Conservation (phyloP, 2,797 vertebrate genomes). For the Cryptoblepharus egeriae region DNA sequence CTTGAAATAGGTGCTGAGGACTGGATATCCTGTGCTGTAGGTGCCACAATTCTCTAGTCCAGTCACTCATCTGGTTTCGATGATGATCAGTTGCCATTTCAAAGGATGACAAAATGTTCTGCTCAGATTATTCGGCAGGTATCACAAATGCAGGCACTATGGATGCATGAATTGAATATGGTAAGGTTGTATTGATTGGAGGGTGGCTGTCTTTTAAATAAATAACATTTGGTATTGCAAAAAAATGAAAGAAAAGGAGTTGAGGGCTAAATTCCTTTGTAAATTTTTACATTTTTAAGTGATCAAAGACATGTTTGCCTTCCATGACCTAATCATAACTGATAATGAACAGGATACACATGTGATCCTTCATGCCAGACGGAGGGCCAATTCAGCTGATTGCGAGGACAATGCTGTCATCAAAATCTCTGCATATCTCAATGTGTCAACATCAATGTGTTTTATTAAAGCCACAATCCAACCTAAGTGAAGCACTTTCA, state of each 20-base stretch:
- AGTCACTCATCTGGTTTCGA: conserved; percentile 81
- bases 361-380: conserved; percentile 60
- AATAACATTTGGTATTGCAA: conserved; percentile 72
- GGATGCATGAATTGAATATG: conserved; percentile 65
- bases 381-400: conserved; percentile 27
- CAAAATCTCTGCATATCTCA: neutral
- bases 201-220: conserved; percentile 62
- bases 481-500: neutral
- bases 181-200: conserved; percentile 58
- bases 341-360: conserved; percentile 46
- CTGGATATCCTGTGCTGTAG: conserved; percentile 82
- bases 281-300: conserved; percentile 63
- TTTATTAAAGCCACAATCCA: neutral
- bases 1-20: conserved; percentile 83
- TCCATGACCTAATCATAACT: conserved; percentile 58
- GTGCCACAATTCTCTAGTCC: conserved; percentile 77
- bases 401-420: neutral
- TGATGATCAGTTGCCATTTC: conserved; percentile 81
- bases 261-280: conserved; percentile 64
- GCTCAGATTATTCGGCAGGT: conserved; percentile 77
- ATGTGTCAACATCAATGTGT: neutral
- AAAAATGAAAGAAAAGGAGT: conserved; percentile 20
- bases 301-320: conserved; percentile 63
- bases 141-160: conserved; percentile 68
- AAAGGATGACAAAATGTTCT: conserved; percentile 76